Evolutionary conservation across 2,888 invertebrate species (phyloP), one percentile per base, ranked within the genome.

Genomic region (Rhamphomyia laevipes): DNA sequence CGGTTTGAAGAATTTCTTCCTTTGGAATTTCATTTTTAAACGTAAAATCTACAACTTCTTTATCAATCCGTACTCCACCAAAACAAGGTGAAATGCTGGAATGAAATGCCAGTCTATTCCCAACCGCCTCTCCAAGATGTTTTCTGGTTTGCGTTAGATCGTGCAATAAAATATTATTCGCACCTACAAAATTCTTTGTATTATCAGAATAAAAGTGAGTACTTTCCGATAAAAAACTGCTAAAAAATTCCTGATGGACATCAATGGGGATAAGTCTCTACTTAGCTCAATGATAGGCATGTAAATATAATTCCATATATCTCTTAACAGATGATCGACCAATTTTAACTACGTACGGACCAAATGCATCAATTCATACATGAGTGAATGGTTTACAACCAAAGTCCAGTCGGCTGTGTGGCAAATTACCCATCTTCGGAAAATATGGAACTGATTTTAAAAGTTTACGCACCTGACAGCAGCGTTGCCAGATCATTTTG

Each of bases 391-490:
- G 48, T 16, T 21, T 44, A 10, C 38, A 48, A 12, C 16, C 9
- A n/a, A 49, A 49, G 9, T 40, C 40, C 15, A 49, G 15, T 2
- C 48, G 23, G 5, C 37, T 37, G 33, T 33, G 27, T 2, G 49
- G 49, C 7, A 49, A 42, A 13, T 47, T 46, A n/a, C 50, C 50
- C 50, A 50, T 47, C 17, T 17, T 6, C 3, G 44, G 40, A 40
- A 44, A 40, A 9, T 33, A 16, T 11, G 47, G 47, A n/a, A 42
- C 45, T n/a, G n/a, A n/a, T n/a, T 15, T 46, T 4, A 49, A 21
- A 2, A 13, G 3, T 16, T 47, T 41, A 5, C 47, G 41, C 35
- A 35, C 47, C 17, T 35, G 35, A 31, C 44, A 50, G 16, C 21
- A 21, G 21, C 21, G 21, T 21, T 21, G 21, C 21, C 21, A 21